Conservation (phyloP, 2,797 vertebrate species). For the Muscicapa comitata region DNA sequence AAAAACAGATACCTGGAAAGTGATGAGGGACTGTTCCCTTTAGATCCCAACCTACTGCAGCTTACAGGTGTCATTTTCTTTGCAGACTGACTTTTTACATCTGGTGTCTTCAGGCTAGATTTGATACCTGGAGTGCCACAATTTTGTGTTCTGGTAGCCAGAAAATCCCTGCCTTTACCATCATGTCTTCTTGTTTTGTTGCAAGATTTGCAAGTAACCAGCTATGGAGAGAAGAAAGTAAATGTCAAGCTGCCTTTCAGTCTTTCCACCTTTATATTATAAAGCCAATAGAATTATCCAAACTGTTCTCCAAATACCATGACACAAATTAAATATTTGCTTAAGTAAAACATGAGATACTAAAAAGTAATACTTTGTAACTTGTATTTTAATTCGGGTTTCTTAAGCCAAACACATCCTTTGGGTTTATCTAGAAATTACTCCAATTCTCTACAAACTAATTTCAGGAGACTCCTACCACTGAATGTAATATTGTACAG, state of each 20-base stretch:
- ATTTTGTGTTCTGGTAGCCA: constrained; percentile 61
- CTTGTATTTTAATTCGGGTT: background rate
- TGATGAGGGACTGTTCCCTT: constrained; percentile 51
- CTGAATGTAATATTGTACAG: background rate
- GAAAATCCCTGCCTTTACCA: constrained; percentile 82
- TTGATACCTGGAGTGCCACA: constrained; percentile 68
- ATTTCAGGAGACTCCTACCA: background rate
- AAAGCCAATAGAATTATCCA: background rate
- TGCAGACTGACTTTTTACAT: constrained; percentile 19
- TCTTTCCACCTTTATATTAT: background rate
- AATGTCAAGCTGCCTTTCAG: background rate
- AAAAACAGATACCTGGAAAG: constrained; percentile 66
- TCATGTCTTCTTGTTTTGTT: constrained; percentile 81
- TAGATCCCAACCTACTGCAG: constrained; percentile 46
- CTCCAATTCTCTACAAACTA: background rate
- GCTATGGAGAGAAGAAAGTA: constrained; percentile 72
- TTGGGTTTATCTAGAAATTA: background rate
- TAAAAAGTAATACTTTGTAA: background rate
- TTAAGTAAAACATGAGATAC: background rate
- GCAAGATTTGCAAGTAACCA: constrained; percentile 91
- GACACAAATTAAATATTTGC: background rate
- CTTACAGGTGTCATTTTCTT: constrained; percentile 43
- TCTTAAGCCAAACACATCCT: background rate
- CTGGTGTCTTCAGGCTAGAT: constrained; percentile 23
- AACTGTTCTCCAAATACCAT: background rate